Evolutionary conservation across 2,797 vertebrate genomes (phyloP).

Genomic region (Hephaestus fuliginosus): DNA sequence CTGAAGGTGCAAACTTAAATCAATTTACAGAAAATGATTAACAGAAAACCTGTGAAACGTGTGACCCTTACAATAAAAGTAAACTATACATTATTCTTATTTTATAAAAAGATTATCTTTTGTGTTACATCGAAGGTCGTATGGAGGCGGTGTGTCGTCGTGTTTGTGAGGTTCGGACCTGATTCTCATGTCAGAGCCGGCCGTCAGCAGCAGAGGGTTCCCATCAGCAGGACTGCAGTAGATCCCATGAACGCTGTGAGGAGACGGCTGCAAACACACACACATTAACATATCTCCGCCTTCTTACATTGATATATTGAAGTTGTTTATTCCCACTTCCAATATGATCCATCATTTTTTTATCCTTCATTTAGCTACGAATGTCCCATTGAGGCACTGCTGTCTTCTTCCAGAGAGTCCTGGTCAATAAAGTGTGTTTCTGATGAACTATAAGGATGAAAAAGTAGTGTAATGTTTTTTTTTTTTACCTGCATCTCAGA

Average conservation of each 20-base stretch:
- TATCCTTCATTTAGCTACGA: background rate
- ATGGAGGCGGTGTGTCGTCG: background rate
- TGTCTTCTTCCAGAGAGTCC: no score
- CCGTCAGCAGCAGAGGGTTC: conserved; percentile 97
- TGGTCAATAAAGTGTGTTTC: no score
- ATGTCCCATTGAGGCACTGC: no score
- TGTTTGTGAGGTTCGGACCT: conserved; percentile 84
- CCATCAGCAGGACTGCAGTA: conserved; percentile 98
- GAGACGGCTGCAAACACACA: conserved; percentile 88
- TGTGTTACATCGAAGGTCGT: background rate
- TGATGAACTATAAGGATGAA: no score
- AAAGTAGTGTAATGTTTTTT: no score
- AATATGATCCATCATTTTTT: background rate
- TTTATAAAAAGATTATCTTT: no score
- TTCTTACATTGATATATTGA: background rate
- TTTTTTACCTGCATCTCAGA: conserved; percentile 93
- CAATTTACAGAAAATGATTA: no score
- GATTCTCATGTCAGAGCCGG: conserved; percentile 99
- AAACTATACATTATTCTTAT: no score
- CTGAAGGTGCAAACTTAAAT: no score
- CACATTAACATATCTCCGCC: background rate
- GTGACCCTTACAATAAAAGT: no score
- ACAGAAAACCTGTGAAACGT: no score
- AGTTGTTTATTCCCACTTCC: background rate
- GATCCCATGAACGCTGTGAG: conserved; percentile 96